Conservation (phyloP, 2,113 vertebrate genomes). For the Columba livia region DNA sequence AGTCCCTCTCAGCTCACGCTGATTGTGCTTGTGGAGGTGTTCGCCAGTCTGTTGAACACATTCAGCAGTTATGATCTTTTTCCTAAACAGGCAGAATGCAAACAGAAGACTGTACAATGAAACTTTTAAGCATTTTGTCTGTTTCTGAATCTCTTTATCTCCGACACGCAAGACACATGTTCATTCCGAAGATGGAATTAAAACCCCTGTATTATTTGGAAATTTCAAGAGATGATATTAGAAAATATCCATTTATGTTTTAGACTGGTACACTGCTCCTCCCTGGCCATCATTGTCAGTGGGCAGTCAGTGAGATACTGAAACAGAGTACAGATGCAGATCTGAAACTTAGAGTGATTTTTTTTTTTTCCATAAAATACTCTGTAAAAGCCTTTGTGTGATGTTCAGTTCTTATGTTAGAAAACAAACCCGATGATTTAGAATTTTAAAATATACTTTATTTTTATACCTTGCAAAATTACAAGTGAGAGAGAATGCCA, state of each 20-base stretch:
- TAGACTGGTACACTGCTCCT: background rate
- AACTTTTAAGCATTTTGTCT: background rate
- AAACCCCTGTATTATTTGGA: background rate
- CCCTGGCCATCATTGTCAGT: constrained; percentile 42
- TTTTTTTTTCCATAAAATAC: background rate
- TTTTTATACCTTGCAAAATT: constrained; percentile 64
- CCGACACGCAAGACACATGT: background rate
- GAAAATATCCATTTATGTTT: constrained; percentile 38
- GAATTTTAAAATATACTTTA: constrained; percentile 52
- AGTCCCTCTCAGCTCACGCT: constrained; percentile 58
- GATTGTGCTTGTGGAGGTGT: constrained; percentile 58
- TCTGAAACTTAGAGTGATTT: background rate
- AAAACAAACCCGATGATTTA: constrained; percentile 28
- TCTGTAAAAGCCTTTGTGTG: constrained; percentile 30
- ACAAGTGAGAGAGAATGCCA: constrained; percentile 59
- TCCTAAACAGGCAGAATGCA: constrained; percentile 18
- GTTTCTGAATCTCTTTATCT: constrained; percentile 8
- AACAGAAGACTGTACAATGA: background rate
- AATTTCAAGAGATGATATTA: constrained; percentile 40
- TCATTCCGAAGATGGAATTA: constrained; percentile 16
- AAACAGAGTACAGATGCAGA: constrained; percentile 47
- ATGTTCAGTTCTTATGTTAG: constrained; percentile 27
- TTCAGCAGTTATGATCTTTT: constrained; percentile 9
- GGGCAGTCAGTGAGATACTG: constrained; percentile 53
- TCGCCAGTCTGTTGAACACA: constrained; percentile 48